Conservation (phyloP, 2,797 vertebrate genomes). For the Squalus acanthias region DNA sequence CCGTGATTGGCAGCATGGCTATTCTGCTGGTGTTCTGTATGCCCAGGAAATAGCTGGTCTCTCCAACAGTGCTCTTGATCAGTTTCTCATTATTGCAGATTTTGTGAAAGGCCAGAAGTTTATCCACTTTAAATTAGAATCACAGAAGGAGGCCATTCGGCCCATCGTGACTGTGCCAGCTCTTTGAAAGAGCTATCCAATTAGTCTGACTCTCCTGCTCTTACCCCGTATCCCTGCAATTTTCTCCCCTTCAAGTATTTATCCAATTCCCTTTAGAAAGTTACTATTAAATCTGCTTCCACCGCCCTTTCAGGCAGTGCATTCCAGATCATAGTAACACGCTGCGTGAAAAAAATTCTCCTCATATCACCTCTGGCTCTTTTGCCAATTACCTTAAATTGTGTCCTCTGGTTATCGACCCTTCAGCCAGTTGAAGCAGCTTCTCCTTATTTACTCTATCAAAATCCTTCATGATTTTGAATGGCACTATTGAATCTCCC, state of each 20-base stretch:
- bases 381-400: neutral
- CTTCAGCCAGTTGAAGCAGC: too few relatives aligned
- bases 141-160: too few relatives aligned
- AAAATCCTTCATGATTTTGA: too few relatives aligned
- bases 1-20: neutral
- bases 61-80: neutral
- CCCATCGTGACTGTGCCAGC: too few relatives aligned
- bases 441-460: too few relatives aligned
- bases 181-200: too few relatives aligned
- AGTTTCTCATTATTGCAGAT: neutral
- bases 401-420: neutral
- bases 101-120: neutral
- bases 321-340: neutral
- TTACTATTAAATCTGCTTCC: neutral
- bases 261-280: neutral
- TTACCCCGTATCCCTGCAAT: neutral
- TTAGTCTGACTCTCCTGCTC: too few relatives aligned
- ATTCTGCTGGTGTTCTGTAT: neutral
- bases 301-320: neutral
- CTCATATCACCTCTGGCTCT: neutral
- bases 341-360: neutral
- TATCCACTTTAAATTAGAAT: too few relatives aligned
- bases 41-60: neutral
- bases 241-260: neutral
- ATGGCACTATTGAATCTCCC: too few relatives aligned